phyloP scores from a whole-genome alignment of 2,797 vertebrate genomes.

The Aphelocoma californica region DNA sequence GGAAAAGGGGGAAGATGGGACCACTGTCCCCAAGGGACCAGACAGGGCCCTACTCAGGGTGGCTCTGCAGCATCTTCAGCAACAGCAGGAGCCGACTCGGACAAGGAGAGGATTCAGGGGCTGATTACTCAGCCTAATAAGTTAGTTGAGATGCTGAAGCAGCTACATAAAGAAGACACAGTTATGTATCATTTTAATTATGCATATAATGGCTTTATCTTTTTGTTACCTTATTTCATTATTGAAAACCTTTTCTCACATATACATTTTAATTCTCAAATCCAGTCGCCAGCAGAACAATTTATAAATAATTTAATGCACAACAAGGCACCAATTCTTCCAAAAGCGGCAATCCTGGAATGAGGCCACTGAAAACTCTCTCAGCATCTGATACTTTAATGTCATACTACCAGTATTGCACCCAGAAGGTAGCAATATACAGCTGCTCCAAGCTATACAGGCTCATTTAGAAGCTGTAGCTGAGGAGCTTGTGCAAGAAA shows the following conservation, averaged over 20 bases:
- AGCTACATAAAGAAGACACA: neutral
- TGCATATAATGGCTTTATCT: neutral
- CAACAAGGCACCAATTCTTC: neutral
- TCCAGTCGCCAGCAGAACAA: neutral
- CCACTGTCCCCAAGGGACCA: neutral
- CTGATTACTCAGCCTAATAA: neutral
- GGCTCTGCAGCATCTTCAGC: neutral
- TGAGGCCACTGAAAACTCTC: neutral
- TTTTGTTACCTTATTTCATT: conserved; percentile 38
- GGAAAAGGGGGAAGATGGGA: neutral
- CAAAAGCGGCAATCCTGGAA: neutral
- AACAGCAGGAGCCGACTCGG: neutral
- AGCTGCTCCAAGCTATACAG: neutral
- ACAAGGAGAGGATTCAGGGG: neutral
- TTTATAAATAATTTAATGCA: conserved; percentile 17
- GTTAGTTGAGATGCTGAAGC: neutral
- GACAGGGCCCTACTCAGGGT: neutral
- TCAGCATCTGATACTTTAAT: neutral
- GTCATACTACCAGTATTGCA: neutral
- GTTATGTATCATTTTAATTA: conserved; percentile 41
- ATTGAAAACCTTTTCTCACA: conserved; percentile 29
- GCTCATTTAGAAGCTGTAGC: neutral
- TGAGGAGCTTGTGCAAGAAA: neutral
- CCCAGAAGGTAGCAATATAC: neutral
- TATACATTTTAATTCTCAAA: neutral